Evolutionary conservation across 2,113 vertebrate genomes (phyloP).

Genomic region (Brachypodius melanocephalos): DNA sequence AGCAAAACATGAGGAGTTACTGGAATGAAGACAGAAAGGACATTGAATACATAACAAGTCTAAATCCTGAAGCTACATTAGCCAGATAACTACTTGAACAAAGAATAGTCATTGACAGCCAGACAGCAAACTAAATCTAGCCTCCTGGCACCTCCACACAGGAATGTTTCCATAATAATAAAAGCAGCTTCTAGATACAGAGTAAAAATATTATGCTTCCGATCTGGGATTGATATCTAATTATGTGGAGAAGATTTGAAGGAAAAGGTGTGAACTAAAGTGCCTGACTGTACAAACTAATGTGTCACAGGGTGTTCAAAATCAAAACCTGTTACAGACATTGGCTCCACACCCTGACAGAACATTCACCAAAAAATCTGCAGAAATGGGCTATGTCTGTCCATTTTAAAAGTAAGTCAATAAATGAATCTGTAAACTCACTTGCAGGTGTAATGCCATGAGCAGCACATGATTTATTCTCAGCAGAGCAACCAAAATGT

Average conservation of each 20-base stretch:
- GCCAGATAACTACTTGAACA: slow-evolving; percentile 11
- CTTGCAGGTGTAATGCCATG: background rate
- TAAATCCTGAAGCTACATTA: slow-evolving; percentile 35
- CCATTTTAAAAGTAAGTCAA: background rate
- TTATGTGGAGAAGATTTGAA: background rate
- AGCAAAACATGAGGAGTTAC: background rate
- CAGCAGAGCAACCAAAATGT: background rate
- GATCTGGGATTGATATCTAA: background rate
- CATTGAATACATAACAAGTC: background rate
- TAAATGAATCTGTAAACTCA: background rate
- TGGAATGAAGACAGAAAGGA: background rate
- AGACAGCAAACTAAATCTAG: background rate
- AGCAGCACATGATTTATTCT: background rate
- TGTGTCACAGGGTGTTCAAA: background rate
- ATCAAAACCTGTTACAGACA: background rate
- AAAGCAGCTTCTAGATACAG: slow-evolving; percentile 13
- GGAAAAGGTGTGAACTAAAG: slow-evolving; percentile 6
- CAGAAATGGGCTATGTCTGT: background rate
- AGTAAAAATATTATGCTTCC: slow-evolving; percentile 41
- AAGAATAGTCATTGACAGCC: background rate
- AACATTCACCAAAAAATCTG: background rate
- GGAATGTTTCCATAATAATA: background rate
- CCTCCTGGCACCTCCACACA: background rate
- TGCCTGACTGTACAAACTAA: background rate
- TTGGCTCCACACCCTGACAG: background rate